Evolutionary conservation across 2,113 vertebrate genomes (phyloP).

Genomic region (Laticauda laticaudata): DNA sequence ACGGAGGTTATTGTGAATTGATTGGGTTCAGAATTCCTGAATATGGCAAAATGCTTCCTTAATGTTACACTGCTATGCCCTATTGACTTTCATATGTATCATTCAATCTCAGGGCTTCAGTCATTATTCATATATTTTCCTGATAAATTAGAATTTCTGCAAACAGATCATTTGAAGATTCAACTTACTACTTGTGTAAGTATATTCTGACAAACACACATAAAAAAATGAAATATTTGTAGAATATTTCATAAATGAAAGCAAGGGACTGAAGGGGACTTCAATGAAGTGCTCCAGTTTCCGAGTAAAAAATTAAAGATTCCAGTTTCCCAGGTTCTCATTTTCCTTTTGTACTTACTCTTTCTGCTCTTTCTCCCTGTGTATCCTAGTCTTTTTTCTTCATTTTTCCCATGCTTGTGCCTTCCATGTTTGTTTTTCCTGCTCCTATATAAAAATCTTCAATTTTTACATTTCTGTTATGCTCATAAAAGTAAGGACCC

Average conservation of each 20-base stretch:
- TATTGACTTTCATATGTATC: neutral
- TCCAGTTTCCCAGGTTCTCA: neutral
- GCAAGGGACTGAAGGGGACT: neutral
- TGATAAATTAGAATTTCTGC: neutral
- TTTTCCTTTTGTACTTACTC: neutral
- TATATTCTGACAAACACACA: neutral
- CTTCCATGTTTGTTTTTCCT: neutral
- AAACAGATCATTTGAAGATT: neutral
- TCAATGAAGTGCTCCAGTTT: neutral
- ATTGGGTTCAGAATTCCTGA: neutral
- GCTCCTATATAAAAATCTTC: neutral
- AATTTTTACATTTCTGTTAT: neutral
- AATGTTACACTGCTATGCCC: neutral
- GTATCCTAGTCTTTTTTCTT: neutral
- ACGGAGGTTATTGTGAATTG: neutral
- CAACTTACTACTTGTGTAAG: neutral
- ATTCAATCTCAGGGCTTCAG: neutral
- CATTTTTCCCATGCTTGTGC: neutral
- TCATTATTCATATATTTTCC: neutral
- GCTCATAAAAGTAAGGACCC: neutral
- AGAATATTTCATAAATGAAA: neutral
- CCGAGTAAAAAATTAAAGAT: neutral
- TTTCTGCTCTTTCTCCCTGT: neutral
- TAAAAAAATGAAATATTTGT: neutral
- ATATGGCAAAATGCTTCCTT: neutral